Base-by-base conservation (phyloP, 2,113 vertebrate species). In the Uria aalge region DNA sequence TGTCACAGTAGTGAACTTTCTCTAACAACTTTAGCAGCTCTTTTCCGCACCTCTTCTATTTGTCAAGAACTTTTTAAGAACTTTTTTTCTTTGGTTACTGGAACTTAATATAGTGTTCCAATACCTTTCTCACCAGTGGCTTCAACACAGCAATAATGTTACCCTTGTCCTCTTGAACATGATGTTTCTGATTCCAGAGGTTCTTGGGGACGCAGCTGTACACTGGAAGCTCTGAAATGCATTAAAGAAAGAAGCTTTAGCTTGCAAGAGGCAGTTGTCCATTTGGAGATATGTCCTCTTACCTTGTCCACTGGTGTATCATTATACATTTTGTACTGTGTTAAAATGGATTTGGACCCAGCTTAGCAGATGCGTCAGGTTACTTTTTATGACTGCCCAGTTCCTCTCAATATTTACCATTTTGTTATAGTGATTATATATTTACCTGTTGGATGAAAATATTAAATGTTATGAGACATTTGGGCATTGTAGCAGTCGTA, bases 401-500 rank as follows among this genome's bases (percentile, higher is more conserved):
- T 67, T 83, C 24, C 23, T 77, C 27, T 15, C 27, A 57, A 1
- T 66, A 74, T 62, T 59, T 90, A 16, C 47, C 19, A 41, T 75
- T 85, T 73, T 91, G 20, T 24, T 60, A 8, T 24, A 11, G 10
- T 71, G 29, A 27, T 76, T 67, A 23, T 23, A 3, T 84, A 56
- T 74, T 60, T 92, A 69, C 43, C n/a, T 77, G 12, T 85, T 85
- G 40, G 41, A 71, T 83, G 53, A 56, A 76, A 68, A 43, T 76
- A 88, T n/a, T 48, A 74, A 83, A 64, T 11, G 19, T 74, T 73
- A 22, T 7, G 19, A 73, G 53, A 56, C 55, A 34, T 59, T 87
- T 17, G 36, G 59, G 27, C 60, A 48, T 36, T 63, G 23, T 60
- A 71, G 67, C 2, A 2, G 43, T 83, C 0, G 0, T 69, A 24